Conservation (phyloP, 2,113 vertebrate species). For the Opisthocomus hoazin region DNA sequence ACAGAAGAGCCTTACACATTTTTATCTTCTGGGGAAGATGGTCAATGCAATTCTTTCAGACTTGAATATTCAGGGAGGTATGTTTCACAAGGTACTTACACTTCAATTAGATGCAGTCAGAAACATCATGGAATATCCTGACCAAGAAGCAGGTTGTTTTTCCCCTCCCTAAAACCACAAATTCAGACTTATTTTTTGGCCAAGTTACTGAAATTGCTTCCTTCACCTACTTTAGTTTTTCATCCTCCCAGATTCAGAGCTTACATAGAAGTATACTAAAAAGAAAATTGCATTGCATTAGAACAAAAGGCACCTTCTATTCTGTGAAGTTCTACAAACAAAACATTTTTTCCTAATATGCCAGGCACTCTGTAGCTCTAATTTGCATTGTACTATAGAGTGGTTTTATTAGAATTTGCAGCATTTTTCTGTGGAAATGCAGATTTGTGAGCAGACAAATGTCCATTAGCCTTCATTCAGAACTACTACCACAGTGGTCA, state of each 20-base stretch:
- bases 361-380: background rate
- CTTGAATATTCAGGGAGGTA: background rate
- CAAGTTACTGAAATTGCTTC: background rate
- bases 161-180: background rate
- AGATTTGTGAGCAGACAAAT: background rate
- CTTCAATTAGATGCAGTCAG: background rate
- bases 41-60: background rate
- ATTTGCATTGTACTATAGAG: background rate
- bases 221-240: background rate
- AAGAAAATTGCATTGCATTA: background rate
- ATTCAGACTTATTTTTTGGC: background rate
- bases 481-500: background rate
- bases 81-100: background rate
- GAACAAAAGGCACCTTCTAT: background rate
- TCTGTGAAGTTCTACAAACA: background rate
- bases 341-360: background rate
- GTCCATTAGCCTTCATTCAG: background rate
- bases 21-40: background rate
- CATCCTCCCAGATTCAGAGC: background rate
- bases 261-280: background rate
- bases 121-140: background rate
- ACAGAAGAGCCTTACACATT: fast-evolving
- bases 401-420: background rate
- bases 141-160: background rate
- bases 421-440: background rate